Evolutionary conservation across 1,140 invertebrate genomes (phyloP).

Genomic region (Macrostomum lignano): DNA sequence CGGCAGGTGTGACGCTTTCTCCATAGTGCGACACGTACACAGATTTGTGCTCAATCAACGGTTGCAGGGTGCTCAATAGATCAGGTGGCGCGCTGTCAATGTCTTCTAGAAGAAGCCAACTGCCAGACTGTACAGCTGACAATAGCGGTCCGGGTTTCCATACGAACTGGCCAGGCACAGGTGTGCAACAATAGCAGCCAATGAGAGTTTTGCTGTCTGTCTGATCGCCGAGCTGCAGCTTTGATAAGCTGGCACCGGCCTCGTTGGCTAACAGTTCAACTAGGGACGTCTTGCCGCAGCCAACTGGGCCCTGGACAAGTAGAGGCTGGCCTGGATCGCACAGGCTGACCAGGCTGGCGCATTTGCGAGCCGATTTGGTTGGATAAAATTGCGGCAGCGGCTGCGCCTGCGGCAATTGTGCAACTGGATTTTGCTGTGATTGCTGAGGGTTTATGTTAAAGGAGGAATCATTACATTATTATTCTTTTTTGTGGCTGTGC

Average conservation of each 20-base stretch:
- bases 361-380: too few relatives aligned
- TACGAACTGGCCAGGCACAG: constrained; percentile 77
- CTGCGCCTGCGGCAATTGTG: too few relatives aligned
- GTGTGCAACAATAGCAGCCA: constrained; percentile 74
- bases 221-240: constrained; percentile 79
- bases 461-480: too few relatives aligned
- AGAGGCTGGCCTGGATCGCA: too few relatives aligned
- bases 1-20: background rate
- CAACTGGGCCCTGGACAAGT: constrained; percentile 59
- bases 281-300: constrained; percentile 67
- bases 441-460: too few relatives aligned
- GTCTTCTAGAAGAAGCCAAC: constrained; percentile 80
- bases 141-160: constrained; percentile 53
- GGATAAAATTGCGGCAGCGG: too few relatives aligned
- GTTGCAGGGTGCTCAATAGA: constrained; percentile 54
- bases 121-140: constrained; percentile 51
- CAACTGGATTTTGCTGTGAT: too few relatives aligned
- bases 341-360: too few relatives aligned
- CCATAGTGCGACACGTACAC: background rate
- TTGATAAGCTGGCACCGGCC: constrained; percentile 31
- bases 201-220: constrained; percentile 72
- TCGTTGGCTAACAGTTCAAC: constrained; percentile 50
- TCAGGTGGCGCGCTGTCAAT: constrained; percentile 71
- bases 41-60: constrained; percentile 41
- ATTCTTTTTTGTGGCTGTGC: too few relatives aligned